Base-by-base conservation (phyloP, 2,888 invertebrate species). In the Ectemnius continuus region DNA sequence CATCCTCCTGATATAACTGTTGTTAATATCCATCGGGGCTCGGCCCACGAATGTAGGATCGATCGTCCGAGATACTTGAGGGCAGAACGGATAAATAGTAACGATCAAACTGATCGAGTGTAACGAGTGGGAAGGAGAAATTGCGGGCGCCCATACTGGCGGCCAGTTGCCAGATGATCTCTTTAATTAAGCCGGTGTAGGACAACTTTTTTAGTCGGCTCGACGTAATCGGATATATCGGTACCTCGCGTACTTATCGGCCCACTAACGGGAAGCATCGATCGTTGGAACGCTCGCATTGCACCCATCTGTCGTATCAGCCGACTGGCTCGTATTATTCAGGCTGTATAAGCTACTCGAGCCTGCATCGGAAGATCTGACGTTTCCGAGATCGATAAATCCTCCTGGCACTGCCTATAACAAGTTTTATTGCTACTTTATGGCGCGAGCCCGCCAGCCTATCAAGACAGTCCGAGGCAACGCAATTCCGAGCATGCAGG, bases 321-420 rank as follows among this genome's bases (percentile, higher is more conserved):
- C 59, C 68, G 36, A 28, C 57, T 36, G 75, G 81, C 78, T 36
- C 8, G 61, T 74, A 81, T 81, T 81, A 81, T 79, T 76, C 72
- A 70, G 66, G 79, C 72, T 73, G 74, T 76, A 70, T 59, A 58
- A 64, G 59, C 36, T 36, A 36, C 36, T 52, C 18, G 63, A 61
- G 73, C 23, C 63, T 64, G 67, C 48, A 67, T 45, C n/a, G 18
- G 14, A 23, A 11, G 20, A 61, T 67, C 67, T 14, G 18, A 36
- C 36, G 28, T 20, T 4, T 48, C 56, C 52, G 52, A 52, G 52
- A 52, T 52, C 52, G 52, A 52, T 52, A 52, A 52, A 67, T 26
- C 52, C 52, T 52, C 16, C 60, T 52, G 56, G 67, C 61, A 61
- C 46, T 26, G 67, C 61, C 60, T 60, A 14, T 23, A 59, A 58